Base-by-base conservation (phyloP, 1,140 invertebrate species). In the Oryzaephilus surinamensis region DNA sequence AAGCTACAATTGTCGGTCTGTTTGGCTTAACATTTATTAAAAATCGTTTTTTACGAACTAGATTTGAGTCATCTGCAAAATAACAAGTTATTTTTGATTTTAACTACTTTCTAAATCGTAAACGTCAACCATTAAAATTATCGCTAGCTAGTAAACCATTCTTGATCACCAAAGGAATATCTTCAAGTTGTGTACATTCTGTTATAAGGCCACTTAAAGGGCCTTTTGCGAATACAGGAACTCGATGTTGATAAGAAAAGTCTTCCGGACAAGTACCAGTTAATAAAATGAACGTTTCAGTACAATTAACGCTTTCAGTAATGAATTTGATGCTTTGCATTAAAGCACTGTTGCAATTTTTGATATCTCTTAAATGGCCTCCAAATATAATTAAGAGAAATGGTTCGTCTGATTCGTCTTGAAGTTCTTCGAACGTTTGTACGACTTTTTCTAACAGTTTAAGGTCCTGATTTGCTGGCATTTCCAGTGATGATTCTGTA, bases 261-360 rank as follows among this genome's bases (percentile, higher is more conserved):
- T n/a, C 12, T 10, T 27, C 21, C 13, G 50, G 50, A 38, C 50
- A 51, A 6, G 24, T 19, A 27, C 51, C 45, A 11, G 54, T 52
- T 1, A 56, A 17, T 23, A 54, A 35, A 17, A 54, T 45, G 11
- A 54, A 29, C 8, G 50, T 54, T 6, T 44, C 41, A 8, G 47
- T 19, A 3, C 33, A 7, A 20, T 48, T 39, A 3, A 49, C 47
- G 8, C 39, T 46, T 37, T 56, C 54, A 1, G 43, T 31, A 3
- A 54, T 39, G 34, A 54, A 38, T 33, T 56, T 56, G 6, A 56
- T 37, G 37, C 49, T 49, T 40, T 54, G 51, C 10, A 49, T 35
- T 18, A 56, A 24, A 21, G 43, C 29, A 13, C 44, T 48, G 14
- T 48, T 35, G 1, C 29, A 26, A 18, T 52, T 39, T 7, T 29